A percentile compares a stretch with the other conserved stretches of the same genome.
These are phyloP conservation scores for Micrasema minimum DNA, from an alignment of 1,140 invertebrate genomes.

Conservation along the genomic window DNA sequence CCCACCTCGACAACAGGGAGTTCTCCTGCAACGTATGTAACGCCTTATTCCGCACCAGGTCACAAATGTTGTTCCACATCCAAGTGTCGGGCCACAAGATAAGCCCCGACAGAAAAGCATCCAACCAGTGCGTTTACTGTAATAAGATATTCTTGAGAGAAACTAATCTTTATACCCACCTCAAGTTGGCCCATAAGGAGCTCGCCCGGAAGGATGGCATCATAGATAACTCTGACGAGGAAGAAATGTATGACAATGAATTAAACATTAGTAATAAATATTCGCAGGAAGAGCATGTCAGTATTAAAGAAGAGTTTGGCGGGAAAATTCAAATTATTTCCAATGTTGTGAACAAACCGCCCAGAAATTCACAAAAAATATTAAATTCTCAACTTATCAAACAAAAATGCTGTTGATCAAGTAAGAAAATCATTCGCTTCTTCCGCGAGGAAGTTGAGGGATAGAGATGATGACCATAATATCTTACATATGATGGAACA, in stretches of 20 bases:
- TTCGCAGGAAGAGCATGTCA: conserved; percentile 56
- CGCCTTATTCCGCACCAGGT: conserved; percentile 63
- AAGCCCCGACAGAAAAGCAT: conserved; percentile 61
- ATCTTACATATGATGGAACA: conserved; percentile 57
- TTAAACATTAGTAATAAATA: conserved; percentile 18
- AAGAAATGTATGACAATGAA: conserved; percentile 58
- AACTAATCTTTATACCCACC: conserved; percentile 74
- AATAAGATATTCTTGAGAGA: conserved; percentile 73
- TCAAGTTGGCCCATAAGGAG: conserved; percentile 71
- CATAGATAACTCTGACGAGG: conserved; percentile 72
- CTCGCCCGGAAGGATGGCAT: conserved; percentile 71
- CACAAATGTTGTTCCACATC: conserved; percentile 66
- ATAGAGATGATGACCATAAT: neutral
- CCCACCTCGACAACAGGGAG: conserved; percentile 63
- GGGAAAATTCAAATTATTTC: conserved; percentile 66
- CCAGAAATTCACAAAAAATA: conserved; percentile 39
- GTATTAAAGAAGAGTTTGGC: conserved; percentile 59
- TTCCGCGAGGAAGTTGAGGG: neutral
- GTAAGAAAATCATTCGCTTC: conserved; percentile 25
- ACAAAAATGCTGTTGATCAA: conserved; percentile 36
- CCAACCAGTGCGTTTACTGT: conserved; percentile 76
- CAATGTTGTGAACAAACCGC: conserved; percentile 60
- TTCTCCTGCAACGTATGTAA: conserved; percentile 67
- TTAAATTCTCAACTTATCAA: conserved; percentile 45
- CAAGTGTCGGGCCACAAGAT: conserved; percentile 69